These are phyloP conservation scores for Clunio marinus DNA, from an alignment of 2,888 invertebrate genomes.

Conservation along the genomic window DNA sequence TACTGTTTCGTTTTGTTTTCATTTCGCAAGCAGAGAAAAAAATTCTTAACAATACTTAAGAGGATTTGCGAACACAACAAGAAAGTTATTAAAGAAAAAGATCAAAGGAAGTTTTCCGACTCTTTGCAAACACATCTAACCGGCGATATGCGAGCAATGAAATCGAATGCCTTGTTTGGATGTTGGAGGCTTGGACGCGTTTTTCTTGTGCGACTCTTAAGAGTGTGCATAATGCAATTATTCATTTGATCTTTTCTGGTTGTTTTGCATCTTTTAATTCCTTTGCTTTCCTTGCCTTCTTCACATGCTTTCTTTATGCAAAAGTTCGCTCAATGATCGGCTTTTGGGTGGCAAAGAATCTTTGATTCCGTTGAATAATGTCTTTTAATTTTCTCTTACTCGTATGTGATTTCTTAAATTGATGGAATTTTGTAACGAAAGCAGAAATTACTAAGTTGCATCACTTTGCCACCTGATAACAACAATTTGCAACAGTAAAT, in stretches of 20 bases:
- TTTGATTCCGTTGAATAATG: background rate
- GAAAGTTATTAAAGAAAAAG: constrained; percentile 38
- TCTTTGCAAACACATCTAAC: background rate
- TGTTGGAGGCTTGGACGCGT: background rate
- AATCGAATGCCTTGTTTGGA: background rate
- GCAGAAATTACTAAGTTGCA: too few species aligned
- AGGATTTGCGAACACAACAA: constrained; percentile 25
- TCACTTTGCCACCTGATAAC: too few species aligned
- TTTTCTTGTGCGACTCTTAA: background rate
- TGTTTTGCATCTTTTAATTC: background rate
- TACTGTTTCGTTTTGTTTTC: background rate
- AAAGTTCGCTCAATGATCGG: background rate
- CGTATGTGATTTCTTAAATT: too few species aligned
- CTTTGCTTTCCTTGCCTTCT: too few species aligned
- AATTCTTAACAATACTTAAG: constrained; percentile 5
- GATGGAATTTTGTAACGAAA: too few species aligned
- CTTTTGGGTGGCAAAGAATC: background rate
- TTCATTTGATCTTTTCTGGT: constrained; percentile 24
- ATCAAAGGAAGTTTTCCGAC: constrained; percentile 32
- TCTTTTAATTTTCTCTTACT: background rate
- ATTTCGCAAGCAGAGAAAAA: background rate
- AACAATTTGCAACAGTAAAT: too few species aligned
- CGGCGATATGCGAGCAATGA: background rate
- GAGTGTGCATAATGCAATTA: constrained; percentile 20
- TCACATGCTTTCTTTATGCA: too few species aligned